phyloP scores from a whole-genome alignment of 2,113 vertebrate species.

The Ctenomys sociabilis region DNA sequence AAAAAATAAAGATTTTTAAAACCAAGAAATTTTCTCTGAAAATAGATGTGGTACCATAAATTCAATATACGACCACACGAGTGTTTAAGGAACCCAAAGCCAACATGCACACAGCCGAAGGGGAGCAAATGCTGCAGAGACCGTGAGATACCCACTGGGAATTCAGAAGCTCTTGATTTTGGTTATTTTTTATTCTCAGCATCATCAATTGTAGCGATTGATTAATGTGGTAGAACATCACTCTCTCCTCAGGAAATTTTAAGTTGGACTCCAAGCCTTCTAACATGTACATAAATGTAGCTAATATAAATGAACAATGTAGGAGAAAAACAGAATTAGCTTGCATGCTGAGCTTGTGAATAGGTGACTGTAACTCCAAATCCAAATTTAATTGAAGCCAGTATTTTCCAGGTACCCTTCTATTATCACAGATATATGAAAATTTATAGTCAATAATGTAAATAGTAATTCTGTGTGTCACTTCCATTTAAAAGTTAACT shows the following conservation, averaged over 20 bases:
- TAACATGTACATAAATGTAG: slow-evolving; percentile 31
- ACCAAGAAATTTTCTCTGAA: background rate
- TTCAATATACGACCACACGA: background rate
- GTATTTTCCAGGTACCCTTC: slow-evolving; percentile 2
- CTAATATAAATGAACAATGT: slow-evolving; percentile 31
- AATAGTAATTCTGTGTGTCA: slow-evolving; percentile 40
- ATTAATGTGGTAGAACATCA: slow-evolving; percentile 23
- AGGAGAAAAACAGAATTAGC: slow-evolving; percentile 53
- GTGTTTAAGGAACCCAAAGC: background rate
- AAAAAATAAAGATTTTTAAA: slow-evolving; percentile 2
- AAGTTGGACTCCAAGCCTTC: background rate
- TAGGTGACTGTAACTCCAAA: slow-evolving; percentile 37
- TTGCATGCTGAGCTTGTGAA: slow-evolving; percentile 39
- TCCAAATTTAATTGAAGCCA: slow-evolving; percentile 48
- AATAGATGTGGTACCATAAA: background rate
- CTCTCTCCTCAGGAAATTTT: slow-evolving; percentile 33
- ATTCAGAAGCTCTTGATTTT: background rate
- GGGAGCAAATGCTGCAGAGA: background rate
- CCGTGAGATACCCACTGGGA: background rate
- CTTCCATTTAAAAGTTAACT: slow-evolving; percentile 58
- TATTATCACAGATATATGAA: slow-evolving; percentile 38
- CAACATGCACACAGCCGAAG: background rate
- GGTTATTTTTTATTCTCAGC: background rate
- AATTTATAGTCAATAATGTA: slow-evolving; percentile 24
- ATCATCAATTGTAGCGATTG: slow-evolving; percentile 11